Conservation (phyloP, 2,888 invertebrate genomes). For the Agrotis segetum region DNA sequence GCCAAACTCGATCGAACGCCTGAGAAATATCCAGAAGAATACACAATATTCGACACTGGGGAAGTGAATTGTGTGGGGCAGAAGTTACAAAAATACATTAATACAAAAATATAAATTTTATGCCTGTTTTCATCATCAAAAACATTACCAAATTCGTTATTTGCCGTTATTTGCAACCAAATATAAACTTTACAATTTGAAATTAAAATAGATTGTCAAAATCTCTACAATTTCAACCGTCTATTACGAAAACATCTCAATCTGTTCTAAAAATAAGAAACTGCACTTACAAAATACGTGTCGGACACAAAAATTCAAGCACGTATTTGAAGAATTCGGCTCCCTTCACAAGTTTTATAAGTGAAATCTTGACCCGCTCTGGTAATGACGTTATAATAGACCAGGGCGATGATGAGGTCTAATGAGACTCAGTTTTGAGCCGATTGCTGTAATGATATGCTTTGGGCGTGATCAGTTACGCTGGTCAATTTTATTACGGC, state of each 20-base stretch:
- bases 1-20: too few relatives aligned
- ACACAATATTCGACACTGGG: too few relatives aligned
- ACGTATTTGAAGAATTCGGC: constrained; percentile 55
- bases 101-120: too few relatives aligned
- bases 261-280: constrained; percentile 51
- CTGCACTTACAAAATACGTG: constrained; percentile 51
- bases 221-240: background rate
- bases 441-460: constrained; percentile 59
- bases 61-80: too few relatives aligned
- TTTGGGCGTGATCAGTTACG: constrained; percentile 50
- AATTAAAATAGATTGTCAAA: background rate
- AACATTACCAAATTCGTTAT: background rate
- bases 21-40: too few relatives aligned
- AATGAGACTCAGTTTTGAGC: constrained; percentile 58
- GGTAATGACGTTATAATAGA: constrained; percentile 64
- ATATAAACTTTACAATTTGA: background rate
- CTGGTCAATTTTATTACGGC: constrained; percentile 59
- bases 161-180: background rate
- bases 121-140: background rate
- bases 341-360: constrained; percentile 48
- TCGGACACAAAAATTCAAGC: constrained; percentile 51
- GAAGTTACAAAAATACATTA: too few relatives aligned
- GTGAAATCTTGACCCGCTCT: constrained; percentile 58
- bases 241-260: constrained; percentile 40
- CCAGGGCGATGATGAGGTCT: constrained; percentile 50